Evolutionary conservation across 2,113 vertebrate genomes (phyloP).

Genomic region (Eidolon helvum): DNA sequence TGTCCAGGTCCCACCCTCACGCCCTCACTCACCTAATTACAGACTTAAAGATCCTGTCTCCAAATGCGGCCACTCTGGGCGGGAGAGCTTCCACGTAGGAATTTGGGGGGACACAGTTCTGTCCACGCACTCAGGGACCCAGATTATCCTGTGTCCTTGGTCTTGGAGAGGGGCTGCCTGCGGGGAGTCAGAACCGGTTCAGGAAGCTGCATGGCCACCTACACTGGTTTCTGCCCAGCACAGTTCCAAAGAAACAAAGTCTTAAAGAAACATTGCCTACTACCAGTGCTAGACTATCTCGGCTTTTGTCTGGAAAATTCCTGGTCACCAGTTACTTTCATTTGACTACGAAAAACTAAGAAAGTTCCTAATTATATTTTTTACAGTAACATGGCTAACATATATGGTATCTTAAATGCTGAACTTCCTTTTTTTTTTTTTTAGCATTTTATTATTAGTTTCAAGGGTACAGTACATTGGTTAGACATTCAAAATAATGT

Average conservation of each 20-base stretch:
- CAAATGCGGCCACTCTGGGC: neutral
- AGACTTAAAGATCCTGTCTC: neutral
- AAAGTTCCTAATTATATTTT: neutral
- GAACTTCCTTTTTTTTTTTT: too few relatives aligned
- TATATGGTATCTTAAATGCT: neutral
- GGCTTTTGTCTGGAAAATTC: neutral
- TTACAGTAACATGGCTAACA: neutral
- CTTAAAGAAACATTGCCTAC: slow-evolving; percentile 64
- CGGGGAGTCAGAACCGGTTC: slow-evolving; percentile 57
- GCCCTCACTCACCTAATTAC: neutral
- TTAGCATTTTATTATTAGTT: too few relatives aligned
- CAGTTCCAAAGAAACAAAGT: slow-evolving; percentile 62
- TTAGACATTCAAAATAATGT: neutral
- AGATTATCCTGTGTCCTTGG: slow-evolving; percentile 58
- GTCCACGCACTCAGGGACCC: neutral
- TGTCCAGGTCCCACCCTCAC: neutral
- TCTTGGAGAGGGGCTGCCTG: slow-evolving; percentile 56
- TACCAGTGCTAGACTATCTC: neutral
- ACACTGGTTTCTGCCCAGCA: slow-evolving; percentile 60
- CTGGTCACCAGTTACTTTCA: neutral
- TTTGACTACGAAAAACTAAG: slow-evolving; percentile 1
- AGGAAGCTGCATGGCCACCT: slow-evolving; percentile 67
- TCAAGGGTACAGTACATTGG: too few relatives aligned
- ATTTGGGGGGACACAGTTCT: neutral
- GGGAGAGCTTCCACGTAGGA: neutral